A percentile compares a stretch with the other conserved stretches of the same genome.
Conservation (phyloP, 2,888 invertebrate genomes). For the Amiota mariae region DNA sequence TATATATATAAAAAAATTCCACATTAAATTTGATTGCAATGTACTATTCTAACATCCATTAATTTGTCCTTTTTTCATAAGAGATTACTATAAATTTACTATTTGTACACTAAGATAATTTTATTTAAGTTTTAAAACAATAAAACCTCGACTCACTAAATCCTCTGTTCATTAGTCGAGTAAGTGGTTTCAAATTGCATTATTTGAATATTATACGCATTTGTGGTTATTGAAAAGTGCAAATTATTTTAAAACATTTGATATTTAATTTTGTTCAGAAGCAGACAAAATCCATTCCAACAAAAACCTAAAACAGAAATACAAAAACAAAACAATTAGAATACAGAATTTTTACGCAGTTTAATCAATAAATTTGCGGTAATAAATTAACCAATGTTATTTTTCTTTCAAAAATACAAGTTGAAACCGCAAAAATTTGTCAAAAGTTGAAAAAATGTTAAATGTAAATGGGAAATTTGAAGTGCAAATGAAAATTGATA, state of each 20-base stretch:
- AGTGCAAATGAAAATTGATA: too few relatives aligned
- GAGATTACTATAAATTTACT: too few relatives aligned
- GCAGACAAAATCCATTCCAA: constrained; percentile 50
- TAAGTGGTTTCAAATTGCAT: background rate
- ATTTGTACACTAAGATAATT: too few relatives aligned
- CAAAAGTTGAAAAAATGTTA: constrained; percentile 34
- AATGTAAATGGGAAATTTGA: too few relatives aligned
- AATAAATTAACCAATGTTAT: constrained; percentile 53
- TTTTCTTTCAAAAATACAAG: background rate
- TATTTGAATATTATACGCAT: background rate
- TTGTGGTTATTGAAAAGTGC: constrained; percentile 15
- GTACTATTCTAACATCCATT: too few relatives aligned
- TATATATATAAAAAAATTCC: too few relatives aligned
- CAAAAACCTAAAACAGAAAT: constrained; percentile 12
- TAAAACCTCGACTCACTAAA: too few relatives aligned
- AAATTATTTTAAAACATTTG: background rate
- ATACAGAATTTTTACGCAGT: background rate
- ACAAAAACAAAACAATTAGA: background rate
- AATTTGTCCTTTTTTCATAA: too few relatives aligned
- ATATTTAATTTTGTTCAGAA: constrained; percentile 7
- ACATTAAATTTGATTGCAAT: too few relatives aligned
- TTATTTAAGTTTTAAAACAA: too few relatives aligned
- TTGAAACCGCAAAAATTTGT: constrained; percentile 38
- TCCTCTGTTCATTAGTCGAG: constrained; percentile 9
- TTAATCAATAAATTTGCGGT: constrained; percentile 65